Base-by-base conservation (phyloP, 2,888 invertebrate species). In the Lepidocyrtinus sp. region DNA sequence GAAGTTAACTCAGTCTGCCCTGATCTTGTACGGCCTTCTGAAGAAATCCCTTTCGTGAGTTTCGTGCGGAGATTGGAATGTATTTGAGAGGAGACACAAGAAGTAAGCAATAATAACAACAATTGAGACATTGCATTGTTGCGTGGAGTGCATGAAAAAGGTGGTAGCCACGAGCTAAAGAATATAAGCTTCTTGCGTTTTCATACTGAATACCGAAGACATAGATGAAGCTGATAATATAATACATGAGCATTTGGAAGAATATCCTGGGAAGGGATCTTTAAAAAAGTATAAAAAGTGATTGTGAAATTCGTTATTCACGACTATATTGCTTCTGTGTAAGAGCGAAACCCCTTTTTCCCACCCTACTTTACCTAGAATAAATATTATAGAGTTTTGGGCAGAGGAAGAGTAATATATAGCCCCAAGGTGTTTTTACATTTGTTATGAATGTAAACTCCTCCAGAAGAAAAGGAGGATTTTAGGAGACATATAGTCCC, bases 21-120 rank as follows among this genome's bases (percentile, higher is more conserved):
- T 24, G 9, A 7, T 21, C 62, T 62, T 62, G 36, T 12, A 9
- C 36, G 36, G 36, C 12, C 36, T 36, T 36, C 36, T 36, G 45
- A 73, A n/a, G n/a, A n/a, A 73, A 46, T 24, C 17, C n/a, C 19
- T 61, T 21, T 76, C 77, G 71, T 72, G 77, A 25, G 67, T 67
- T 61, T 77, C 77, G 65, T 64, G 77, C 61, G 77, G 72, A 77
- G 77, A 77, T 71, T 77, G 77, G 77, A 77, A 77, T 77, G 71
- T 77, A 64, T 74, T 74, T 65, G 55, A 25, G 36, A 45, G 63
- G 50, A 75, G 15, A 9, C 15, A 46, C 45, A 45, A 46, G 22
- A 46, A 17, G 65, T 9, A 26, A 7, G 25, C 22, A 21, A 65
- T 36, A 62, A 36, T 36, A 73, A 64, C 45, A 64, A 63, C 73